These are phyloP conservation scores for Blastobasis adustella DNA, from an alignment of 2,888 invertebrate species.

Conservation along the genomic window DNA sequence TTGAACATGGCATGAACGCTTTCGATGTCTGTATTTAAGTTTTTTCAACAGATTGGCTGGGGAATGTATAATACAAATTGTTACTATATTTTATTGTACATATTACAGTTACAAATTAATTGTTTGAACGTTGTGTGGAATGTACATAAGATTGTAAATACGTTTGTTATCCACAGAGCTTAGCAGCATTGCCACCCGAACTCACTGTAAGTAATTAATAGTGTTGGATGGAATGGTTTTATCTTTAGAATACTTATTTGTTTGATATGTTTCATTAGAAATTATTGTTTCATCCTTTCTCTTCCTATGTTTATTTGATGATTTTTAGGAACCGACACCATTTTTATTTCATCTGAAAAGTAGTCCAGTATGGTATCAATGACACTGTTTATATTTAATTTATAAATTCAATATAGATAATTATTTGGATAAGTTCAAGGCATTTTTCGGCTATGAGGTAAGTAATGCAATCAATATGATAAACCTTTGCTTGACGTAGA, in stretches of 20 bases:
- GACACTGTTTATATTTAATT: too few relatives aligned
- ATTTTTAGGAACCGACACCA: background rate
- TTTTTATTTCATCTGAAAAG: background rate
- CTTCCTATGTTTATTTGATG: too few relatives aligned
- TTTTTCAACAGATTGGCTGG: constrained; percentile 18
- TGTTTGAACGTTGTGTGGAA: constrained; percentile 3
- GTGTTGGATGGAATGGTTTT: background rate
- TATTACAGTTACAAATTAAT: background rate
- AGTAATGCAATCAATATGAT: too few relatives aligned
- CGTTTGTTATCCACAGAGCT: constrained; percentile 82
- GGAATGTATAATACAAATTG: constrained; percentile 30
- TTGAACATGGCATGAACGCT: constrained; percentile 12
- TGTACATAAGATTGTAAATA: constrained; percentile 50
- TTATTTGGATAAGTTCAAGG: too few relatives aligned
- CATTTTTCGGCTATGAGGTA: too few relatives aligned
- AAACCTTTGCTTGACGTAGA: too few relatives aligned
- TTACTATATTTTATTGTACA: constrained; percentile 5
- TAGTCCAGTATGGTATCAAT: too few relatives aligned
- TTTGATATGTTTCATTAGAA: background rate
- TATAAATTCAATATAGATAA: too few relatives aligned
- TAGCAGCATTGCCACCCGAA: constrained; percentile 86
- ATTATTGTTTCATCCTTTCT: too few relatives aligned
- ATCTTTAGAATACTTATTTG: background rate
- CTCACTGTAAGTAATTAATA: constrained; percentile 81
- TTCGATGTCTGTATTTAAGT: background rate